Conservation (phyloP, 1,140 invertebrate genomes). For the Andrena cerasifolii region DNA sequence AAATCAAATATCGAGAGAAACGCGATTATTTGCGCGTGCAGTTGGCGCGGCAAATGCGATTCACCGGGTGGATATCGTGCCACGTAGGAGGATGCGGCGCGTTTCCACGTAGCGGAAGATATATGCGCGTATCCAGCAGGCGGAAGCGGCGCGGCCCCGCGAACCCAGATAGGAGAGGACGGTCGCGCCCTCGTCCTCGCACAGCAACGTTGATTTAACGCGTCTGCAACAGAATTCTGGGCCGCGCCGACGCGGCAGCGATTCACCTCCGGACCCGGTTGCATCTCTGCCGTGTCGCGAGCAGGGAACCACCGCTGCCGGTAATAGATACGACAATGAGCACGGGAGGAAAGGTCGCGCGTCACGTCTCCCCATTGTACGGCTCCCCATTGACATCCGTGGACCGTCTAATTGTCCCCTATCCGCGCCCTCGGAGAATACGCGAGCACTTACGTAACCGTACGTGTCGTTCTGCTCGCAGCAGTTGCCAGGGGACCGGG, state of each 20-base stretch:
- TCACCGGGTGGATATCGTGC: constrained; percentile 27
- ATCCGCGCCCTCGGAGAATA: constrained; percentile 51
- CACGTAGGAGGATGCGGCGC: constrained; percentile 21
- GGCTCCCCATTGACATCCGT: constrained; percentile 59
- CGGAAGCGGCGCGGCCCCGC: constrained; percentile 5
- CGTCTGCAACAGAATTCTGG: constrained; percentile 38
- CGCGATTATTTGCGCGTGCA: constrained; percentile 58
- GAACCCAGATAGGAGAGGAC: constrained; percentile 3
- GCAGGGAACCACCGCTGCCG: constrained; percentile 22
- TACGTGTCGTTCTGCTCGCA: background rate
- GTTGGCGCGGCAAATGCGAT: constrained; percentile 50
- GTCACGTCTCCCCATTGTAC: constrained; percentile 56
- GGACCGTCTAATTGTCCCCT: constrained; percentile 61
- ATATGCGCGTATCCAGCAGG: constrained; percentile 17
- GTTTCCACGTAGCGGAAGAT: constrained; percentile 39
- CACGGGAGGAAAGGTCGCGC: constrained; percentile 56
- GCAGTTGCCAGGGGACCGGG: background rate
- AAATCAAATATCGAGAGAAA: constrained; percentile 58
- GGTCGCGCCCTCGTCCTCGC: too few species aligned
- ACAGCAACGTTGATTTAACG: constrained; percentile 63
- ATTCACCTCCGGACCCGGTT: constrained; percentile 7
- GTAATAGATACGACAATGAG: constrained; percentile 67
- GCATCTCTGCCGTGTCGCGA: background rate
- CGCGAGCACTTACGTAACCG: constrained; percentile 13
- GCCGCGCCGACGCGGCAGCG: constrained; percentile 20